phyloP scores from a whole-genome alignment of 1,140 invertebrate genomes.

The Drosophila lacteicornis region DNA sequence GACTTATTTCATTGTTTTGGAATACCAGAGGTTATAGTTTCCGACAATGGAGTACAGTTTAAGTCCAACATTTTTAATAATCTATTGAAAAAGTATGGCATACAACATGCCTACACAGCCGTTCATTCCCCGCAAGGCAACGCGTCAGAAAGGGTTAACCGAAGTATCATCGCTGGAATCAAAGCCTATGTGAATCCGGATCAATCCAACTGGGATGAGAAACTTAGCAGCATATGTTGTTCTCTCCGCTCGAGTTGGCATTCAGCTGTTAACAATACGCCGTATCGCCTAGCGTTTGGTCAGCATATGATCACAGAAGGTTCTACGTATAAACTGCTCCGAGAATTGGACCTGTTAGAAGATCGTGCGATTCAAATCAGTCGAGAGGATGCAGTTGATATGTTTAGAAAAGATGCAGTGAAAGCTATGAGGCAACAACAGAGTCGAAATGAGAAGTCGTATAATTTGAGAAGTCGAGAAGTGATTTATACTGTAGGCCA shows the following conservation, averaged over 20 bases:
- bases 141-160: too few species aligned
- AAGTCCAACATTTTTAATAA: too few species aligned
- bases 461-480: neutral
- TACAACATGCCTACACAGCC: slow-evolving; percentile 19
- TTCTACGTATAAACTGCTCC: neutral
- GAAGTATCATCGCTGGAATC: too few species aligned
- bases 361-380: neutral
- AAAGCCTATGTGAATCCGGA: too few species aligned
- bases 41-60: too few species aligned
- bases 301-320: slow-evolving; percentile 12
- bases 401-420: neutral
- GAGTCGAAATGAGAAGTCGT: neutral
- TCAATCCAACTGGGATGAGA: too few species aligned
- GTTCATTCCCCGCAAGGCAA: too few species aligned
- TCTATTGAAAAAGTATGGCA: slow-evolving; percentile 11
- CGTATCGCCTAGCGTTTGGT: slow-evolving; percentile 9
- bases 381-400: neutral
- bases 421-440: neutral
- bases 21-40: too few species aligned
- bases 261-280: slow-evolving; percentile 10
- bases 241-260: slow-evolving; percentile 10
- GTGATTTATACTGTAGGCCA: too few species aligned
- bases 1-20: too few species aligned
- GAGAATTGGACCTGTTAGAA: neutral
- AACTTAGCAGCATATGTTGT: slow-evolving; percentile 14